These are phyloP conservation scores for Tokudaia tokunoshimensis DNA, from an alignment of 2,797 vertebrate genomes.

Conservation along the genomic window DNA sequence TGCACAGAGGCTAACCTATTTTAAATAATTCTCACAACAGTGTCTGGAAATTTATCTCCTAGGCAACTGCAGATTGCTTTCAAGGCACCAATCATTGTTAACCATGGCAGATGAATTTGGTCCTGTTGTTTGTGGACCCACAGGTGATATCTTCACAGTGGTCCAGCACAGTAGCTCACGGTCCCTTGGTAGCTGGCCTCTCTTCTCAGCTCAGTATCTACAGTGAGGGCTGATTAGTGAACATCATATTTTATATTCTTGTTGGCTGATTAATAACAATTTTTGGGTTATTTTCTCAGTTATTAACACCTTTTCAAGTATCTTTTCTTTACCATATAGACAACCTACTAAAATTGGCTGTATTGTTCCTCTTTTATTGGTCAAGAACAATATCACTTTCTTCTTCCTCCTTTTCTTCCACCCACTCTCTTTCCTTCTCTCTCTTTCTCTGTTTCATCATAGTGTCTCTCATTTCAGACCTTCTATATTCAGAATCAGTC, in stretches of 20 bases:
- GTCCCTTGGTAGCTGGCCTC: accelerated
- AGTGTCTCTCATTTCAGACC: neutral
- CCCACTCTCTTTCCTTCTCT: neutral
- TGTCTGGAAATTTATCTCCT: neutral
- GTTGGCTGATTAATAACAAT: neutral
- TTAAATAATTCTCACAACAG: neutral
- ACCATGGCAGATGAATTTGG: neutral
- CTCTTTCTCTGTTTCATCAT: neutral
- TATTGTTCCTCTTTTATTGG: neutral
- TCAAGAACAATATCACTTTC: neutral
- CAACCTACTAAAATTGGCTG: neutral
- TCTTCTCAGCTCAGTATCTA: neutral
- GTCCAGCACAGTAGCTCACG: neutral
- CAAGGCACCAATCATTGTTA: neutral
- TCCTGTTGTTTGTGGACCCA: neutral
- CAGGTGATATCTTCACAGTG: neutral
- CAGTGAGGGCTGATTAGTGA: neutral
- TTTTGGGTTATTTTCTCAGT: constrained; percentile 3
- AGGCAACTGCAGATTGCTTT: neutral
- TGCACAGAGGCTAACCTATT: neutral
- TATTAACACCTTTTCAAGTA: neutral
- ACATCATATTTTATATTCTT: neutral
- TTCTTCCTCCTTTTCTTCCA: neutral
- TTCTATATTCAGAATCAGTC: neutral
- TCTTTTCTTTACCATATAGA: neutral